Evolutionary conservation across 2,888 invertebrate genomes (phyloP), one percentile per base, ranked within the genome.

Genomic region (Eulithis prunata): DNA sequence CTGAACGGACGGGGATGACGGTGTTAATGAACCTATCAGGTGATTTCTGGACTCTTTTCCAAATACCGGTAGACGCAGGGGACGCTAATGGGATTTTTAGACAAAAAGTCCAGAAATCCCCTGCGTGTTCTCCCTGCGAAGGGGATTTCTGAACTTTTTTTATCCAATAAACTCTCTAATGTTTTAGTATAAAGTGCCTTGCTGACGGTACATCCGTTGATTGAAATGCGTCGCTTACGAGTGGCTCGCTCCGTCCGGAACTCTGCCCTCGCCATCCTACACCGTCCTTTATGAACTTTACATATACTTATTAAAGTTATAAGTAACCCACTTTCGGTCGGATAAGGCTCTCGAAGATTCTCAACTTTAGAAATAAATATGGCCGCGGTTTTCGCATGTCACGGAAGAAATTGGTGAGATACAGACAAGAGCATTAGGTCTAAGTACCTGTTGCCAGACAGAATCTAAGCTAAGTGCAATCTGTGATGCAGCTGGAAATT

Each of bases 191-290:
- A 51, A 13, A 38, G 3, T 11, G 32, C 14, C 14, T 47, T 71
- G 71, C 73, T 58, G 64, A 68, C 75, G 41, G 69, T 78, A 76
- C 74, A 64, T 70, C 60, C 64, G 58, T 77, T 77, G 80, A 79
- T 78, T 79, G 78, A 78, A 78, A 72, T 74, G 77, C 71, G 63
- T 71, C 68, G 72, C 70, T 73, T 69, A 74, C 71, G 74, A 75
- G 77, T 70, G 68, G 64, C 71, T 54, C 62, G 64, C 71, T 56
- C 41, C 11, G 38, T n/a, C 56, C 66, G 62, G 67, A 71, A 62
- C 64, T 64, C 60, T 47, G 66, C 69, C 71, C 70, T 69, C 54
- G 58, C 67, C 60, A 66, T 62, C 74, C 64, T 72, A 72, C 76
- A 74, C 72, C 72, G 72, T 61, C 70, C 72, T 72, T 77, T 75